These are phyloP conservation scores for Asteroscopus sphinx DNA, from an alignment of 2,888 invertebrate species.

Conservation along the genomic window DNA sequence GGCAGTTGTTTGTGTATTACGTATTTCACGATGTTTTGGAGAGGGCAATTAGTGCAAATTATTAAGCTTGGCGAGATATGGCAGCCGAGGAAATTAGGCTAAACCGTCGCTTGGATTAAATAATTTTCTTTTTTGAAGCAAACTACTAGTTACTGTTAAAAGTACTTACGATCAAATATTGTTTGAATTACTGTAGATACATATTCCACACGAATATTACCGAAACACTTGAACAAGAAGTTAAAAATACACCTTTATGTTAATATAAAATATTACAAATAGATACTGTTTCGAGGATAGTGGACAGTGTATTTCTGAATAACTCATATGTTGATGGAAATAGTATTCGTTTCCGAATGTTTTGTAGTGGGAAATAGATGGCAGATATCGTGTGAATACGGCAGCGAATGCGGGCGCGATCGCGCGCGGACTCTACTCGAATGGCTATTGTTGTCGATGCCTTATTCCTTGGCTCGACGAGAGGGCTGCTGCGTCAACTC, in stretches of 20 bases:
- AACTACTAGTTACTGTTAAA: not conserved
- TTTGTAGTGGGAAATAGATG: constrained; percentile 14
- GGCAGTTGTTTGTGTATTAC: not conserved
- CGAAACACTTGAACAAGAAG: constrained; percentile 46
- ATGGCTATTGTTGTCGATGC: constrained; percentile 54
- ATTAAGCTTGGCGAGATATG: not conserved
- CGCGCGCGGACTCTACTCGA: constrained; percentile 53
- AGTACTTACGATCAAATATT: constrained; percentile 39
- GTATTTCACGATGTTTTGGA: not conserved
- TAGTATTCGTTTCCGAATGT: constrained; percentile 34
- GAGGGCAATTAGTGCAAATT: not conserved
- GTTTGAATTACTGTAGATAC: constrained; percentile 9
- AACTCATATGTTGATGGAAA: constrained; percentile 38
- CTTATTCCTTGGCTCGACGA: constrained; percentile 50
- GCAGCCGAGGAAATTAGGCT: not conserved
- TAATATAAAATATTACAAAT: constrained; percentile 27
- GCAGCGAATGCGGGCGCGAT: constrained; percentile 37
- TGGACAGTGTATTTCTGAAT: constrained; percentile 24
- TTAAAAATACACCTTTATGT: constrained; percentile 50
- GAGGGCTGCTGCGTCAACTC: constrained; percentile 51
- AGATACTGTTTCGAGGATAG: constrained; percentile 4
- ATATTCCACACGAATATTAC: constrained; percentile 31
- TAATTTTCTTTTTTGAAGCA: not conserved
- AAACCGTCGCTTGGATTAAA: no score
- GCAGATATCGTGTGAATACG: constrained; percentile 15